Percentiles rank a stretch among this genome's conserved stretches.
Conservation (phyloP, 2,888 invertebrate genomes). For the Galerucella nymphaeae region DNA sequence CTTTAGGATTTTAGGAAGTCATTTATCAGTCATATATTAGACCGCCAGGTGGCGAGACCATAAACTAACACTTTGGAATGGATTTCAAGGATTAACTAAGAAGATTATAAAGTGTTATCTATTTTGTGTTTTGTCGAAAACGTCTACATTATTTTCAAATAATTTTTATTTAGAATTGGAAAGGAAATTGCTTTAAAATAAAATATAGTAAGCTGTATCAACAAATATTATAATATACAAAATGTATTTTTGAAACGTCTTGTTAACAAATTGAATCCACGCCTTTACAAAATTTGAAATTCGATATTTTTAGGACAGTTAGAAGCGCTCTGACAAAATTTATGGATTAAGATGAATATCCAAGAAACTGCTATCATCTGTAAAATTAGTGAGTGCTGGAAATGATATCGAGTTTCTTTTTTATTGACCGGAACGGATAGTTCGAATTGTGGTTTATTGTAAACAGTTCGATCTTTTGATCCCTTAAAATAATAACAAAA, state of each 20-base stretch:
- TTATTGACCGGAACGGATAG: too few relatives aligned
- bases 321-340: conserved; percentile 33
- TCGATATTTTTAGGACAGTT: conserved; percentile 35
- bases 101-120: conserved; percentile 46
- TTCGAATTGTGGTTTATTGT: too few relatives aligned
- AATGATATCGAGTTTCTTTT: too few relatives aligned
- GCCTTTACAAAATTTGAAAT: conserved; percentile 37
- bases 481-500: too few relatives aligned
- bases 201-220: not conserved
- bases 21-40: conserved; percentile 63
- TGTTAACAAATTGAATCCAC: conserved; percentile 29
- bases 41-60: conserved; percentile 62
- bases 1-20: conserved; percentile 66
- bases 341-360: conserved; percentile 36
- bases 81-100: conserved; percentile 54
- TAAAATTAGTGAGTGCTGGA: not conserved
- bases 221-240: not conserved
- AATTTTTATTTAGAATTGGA: conserved; percentile 1
- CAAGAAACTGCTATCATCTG: conserved; percentile 25
- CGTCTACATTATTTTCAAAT: conserved; percentile 2
- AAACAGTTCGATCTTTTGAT: too few relatives aligned
- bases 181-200: too few relatives aligned
- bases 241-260: conserved; percentile 23
- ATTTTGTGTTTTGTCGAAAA: conserved; percentile 18
- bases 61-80: conserved; percentile 59